These are phyloP conservation scores for Flabesymbios commensalis DNA, from an alignment of 2,888 invertebrate species.

Conservation along the genomic window DNA sequence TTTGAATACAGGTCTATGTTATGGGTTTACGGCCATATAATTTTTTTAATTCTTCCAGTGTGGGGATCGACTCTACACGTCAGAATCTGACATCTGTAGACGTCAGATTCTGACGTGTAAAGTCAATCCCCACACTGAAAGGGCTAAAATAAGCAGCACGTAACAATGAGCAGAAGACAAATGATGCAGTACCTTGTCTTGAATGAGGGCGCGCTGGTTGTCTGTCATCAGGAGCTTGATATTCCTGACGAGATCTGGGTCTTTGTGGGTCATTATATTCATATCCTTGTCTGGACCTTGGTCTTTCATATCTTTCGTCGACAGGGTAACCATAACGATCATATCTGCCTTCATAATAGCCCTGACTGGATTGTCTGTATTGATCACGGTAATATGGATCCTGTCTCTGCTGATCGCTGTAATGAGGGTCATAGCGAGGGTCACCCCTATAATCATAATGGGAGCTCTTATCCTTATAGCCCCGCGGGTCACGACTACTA, in stretches of 20 bases:
- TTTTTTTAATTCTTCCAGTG: no score
- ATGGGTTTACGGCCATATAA: no score
- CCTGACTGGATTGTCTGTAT: constrained; percentile 2
- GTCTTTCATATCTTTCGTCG: constrained; percentile 9
- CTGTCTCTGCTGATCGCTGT: background rate
- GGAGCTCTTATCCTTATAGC: background rate
- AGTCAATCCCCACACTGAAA: no score
- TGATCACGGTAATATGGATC: constrained; percentile 3
- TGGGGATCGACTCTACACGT: no score
- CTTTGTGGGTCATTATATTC: constrained; percentile 14
- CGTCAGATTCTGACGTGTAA: no score
- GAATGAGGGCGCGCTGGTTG: background rate
- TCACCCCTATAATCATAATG: background rate
- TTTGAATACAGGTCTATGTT: no score
- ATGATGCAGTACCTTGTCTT: background rate
- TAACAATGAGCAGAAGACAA: no score
- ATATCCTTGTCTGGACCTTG: constrained; percentile 26
- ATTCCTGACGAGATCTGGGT: constrained; percentile 22
- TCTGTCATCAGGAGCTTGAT: constrained; percentile 5
- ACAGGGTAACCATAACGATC: constrained; percentile 13
- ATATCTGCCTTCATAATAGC: background rate
- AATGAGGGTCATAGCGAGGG: background rate
- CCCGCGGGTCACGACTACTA: no score
- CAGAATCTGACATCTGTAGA: no score
- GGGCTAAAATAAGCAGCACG: no score